Base-by-base conservation (phyloP, 2,888 invertebrate genomes). In the Aporophyla lueneburgensis region DNA sequence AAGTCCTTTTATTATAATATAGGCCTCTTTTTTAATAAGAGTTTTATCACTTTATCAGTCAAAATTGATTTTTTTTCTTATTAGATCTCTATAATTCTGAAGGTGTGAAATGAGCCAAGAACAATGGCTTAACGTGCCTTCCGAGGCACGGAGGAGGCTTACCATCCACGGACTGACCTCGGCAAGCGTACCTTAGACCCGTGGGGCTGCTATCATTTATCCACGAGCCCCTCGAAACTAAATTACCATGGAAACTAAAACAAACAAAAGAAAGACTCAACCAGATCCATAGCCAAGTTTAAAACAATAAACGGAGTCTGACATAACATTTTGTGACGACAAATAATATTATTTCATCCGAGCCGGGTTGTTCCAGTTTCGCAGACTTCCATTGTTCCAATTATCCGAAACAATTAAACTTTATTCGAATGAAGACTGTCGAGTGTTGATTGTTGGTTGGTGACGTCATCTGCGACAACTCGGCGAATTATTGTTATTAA, bases 401-500 rank as follows among this genome's bases (percentile, higher is more conserved):
- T 88, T 88, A 88, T 88, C 86, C 88, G 77, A 84, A 88, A 88
- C 90, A 90, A 91, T 92, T 90, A 91, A 92, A 92, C 91, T 93
- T 92, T 90, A 91, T 91, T 91, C 89, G 85, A 81, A 87, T 83
- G 92, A 91, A 91, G 91, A 90, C 89, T 90, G 87, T 85, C 79
- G 89, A 86, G 88, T 87, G 89, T 85, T 87, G 86, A 84, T 84
- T 84, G 84, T 84, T 84, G 84, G 84, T 84, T 78, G 75, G 83
- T 81, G 93, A 94, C 96, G 96, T 94, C 96, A 96, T 95, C 95
- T 96, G 87, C 91, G 92, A 93, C 91, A 92, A 92, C 89, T 91
- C 91, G 87, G 91, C 90, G 93, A 95, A 94, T 95, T 96, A 96
- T 96, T 96, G 94, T 95, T 96, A 96, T 96, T 96, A 96, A 96